phyloP scores from a whole-genome alignment of 1,140 invertebrate genomes.

The Lepidurus packardi region DNA sequence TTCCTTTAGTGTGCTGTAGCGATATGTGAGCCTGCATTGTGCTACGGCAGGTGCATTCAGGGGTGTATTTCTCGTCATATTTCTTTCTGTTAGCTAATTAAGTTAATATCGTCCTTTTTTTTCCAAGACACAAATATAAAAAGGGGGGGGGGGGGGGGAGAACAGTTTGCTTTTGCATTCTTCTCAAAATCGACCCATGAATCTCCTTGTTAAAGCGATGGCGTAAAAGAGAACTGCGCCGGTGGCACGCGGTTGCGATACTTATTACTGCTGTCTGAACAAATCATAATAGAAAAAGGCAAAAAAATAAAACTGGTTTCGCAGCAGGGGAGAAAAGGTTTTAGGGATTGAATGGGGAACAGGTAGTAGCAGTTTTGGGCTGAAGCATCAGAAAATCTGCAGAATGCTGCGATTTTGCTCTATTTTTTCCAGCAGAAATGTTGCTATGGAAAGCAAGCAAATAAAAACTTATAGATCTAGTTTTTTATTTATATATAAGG shows the following conservation, averaged over 20 bases:
- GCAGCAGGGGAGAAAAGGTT: too few relatives aligned
- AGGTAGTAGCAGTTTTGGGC: neutral
- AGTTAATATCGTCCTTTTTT: neutral
- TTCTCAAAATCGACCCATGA: neutral
- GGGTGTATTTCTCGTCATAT: neutral
- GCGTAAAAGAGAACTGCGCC: too few relatives aligned
- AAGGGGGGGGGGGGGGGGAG: neutral
- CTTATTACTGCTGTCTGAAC: too few relatives aligned
- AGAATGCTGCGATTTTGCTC: too few relatives aligned
- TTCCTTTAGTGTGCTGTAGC: neutral
- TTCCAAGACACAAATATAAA: neutral
- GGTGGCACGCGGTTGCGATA: too few relatives aligned
- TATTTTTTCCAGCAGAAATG: neutral
- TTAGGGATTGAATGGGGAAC: too few relatives aligned
- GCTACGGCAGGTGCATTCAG: neutral
- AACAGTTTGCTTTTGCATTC: neutral
- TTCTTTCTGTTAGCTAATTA: constrained; percentile 15
- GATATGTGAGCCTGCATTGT: neutral
- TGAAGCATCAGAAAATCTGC: neutral
- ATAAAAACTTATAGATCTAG: neutral
- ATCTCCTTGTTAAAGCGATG: too few relatives aligned
- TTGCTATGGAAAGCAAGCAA: neutral
- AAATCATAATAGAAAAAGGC: too few relatives aligned
- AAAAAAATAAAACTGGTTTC: too few relatives aligned
- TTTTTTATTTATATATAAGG: neutral